These are phyloP conservation scores for Kradibia gibbosae DNA, from an alignment of 1,140 invertebrate genomes.

Conservation along the genomic window DNA sequence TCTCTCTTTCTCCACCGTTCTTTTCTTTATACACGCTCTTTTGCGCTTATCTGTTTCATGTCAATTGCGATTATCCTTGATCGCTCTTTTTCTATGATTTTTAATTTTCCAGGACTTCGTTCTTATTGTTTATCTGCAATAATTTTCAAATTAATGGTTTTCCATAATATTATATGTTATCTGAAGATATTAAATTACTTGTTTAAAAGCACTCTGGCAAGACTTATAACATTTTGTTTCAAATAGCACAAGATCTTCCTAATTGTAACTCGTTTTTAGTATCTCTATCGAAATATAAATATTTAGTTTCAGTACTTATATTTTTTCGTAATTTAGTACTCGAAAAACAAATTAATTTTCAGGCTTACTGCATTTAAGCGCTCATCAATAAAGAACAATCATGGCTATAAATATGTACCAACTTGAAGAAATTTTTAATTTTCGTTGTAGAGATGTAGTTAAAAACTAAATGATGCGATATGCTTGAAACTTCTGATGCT, in stretches of 20 bases:
- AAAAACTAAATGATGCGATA: too few species aligned
- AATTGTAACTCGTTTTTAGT: not conserved
- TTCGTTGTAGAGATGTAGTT: too few species aligned
- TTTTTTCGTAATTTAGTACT: too few species aligned
- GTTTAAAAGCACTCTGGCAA: conserved; percentile 3
- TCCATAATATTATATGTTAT: conserved; percentile 23
- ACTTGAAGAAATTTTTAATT: too few species aligned
- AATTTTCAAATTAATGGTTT: not conserved
- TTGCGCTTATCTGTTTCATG: not conserved
- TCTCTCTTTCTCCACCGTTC: not conserved
- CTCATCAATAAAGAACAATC: too few species aligned
- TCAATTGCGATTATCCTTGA: not conserved
- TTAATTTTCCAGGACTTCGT: not conserved
- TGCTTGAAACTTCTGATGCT: too few species aligned
- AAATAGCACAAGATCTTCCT: conserved; percentile 6
- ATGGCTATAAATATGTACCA: too few species aligned
- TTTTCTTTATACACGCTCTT: not conserved
- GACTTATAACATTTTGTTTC: not conserved
- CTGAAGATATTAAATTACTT: conserved; percentile 24
- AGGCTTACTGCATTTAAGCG: too few species aligned
- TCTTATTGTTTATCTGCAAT: conserved; percentile 17
- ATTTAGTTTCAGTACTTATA: not conserved
- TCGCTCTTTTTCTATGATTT: not conserved
- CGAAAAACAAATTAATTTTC: too few species aligned
- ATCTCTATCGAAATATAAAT: not conserved